These are phyloP conservation scores for Lanius ludovicianus DNA, from an alignment of 2,113 vertebrate species.

Conservation along the genomic window DNA sequence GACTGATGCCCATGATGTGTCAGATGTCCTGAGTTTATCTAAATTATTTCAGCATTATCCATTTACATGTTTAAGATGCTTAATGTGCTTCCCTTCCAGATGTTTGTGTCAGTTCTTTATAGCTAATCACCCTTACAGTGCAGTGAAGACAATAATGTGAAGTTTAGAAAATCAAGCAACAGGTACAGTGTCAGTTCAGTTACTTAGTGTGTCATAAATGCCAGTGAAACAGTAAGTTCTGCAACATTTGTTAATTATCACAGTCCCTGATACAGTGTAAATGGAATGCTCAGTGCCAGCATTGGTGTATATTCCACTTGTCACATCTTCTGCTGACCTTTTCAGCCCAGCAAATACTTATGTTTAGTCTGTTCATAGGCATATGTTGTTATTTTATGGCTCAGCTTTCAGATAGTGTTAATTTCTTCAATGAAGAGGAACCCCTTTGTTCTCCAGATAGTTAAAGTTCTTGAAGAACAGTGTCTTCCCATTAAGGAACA, in stretches of 20 bases:
- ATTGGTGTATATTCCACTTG: neutral
- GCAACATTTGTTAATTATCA: neutral
- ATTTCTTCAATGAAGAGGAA: neutral
- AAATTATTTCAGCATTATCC: conserved; percentile 31
- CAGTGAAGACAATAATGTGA: conserved; percentile 37
- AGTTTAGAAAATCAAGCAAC: conserved; percentile 27
- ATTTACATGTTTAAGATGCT: conserved; percentile 15
- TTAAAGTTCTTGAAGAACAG: neutral
- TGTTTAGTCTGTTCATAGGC: neutral
- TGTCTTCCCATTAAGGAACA: neutral
- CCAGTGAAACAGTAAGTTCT: conserved; percentile 19
- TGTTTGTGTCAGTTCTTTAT: conserved; percentile 39
- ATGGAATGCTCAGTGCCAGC: neutral
- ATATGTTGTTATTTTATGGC: neutral
- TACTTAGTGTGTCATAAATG: neutral
- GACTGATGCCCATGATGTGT: neutral
- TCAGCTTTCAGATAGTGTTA: neutral
- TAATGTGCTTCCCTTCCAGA: conserved; percentile 37
- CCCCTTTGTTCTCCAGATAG: neutral
- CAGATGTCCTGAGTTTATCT: neutral
- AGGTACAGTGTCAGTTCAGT: conserved; percentile 41
- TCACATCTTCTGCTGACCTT: neutral
- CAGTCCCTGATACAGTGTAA: neutral
- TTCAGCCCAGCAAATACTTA: neutral
- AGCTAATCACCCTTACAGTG: conserved; percentile 2